These are phyloP conservation scores for Antennarius maculatus DNA, from an alignment of 2,797 vertebrate genomes.

Conservation along the genomic window DNA sequence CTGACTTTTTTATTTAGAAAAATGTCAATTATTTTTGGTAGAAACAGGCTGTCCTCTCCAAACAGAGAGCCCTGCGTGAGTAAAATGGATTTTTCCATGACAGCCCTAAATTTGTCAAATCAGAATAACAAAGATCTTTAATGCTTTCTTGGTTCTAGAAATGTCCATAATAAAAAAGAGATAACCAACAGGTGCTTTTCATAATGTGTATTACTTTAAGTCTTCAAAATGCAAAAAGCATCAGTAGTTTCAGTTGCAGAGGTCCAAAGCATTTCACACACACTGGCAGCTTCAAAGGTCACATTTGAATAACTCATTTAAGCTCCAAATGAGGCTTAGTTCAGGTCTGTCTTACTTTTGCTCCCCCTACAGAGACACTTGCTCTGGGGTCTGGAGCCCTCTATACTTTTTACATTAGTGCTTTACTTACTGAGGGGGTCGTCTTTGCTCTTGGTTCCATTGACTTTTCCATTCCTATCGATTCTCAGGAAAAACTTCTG, in stretches of 20 bases:
- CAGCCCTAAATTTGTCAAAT: conserved; percentile 2
- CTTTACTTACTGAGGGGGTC: conserved; percentile 91
- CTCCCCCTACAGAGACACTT: not conserved
- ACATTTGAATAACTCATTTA: not conserved
- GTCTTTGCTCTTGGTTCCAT: conserved; percentile 94
- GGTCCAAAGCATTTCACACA: not conserved
- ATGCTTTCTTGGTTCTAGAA: not conserved
- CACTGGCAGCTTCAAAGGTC: not conserved
- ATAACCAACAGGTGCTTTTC: conserved; percentile 24
- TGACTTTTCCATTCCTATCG: conserved; percentile 90
- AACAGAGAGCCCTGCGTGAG: not conserved
- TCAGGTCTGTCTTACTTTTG: conserved; percentile 3
- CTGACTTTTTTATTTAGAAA: not conserved
- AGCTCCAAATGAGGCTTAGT: not conserved
- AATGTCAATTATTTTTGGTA: not conserved
- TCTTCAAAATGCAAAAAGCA: not conserved
- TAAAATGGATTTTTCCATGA: too few relatives aligned
- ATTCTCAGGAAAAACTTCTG: conserved; percentile 97
- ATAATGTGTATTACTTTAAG: not conserved
- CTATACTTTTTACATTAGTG: not conserved
- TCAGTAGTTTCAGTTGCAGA: not conserved
- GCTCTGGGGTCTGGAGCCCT: not conserved
- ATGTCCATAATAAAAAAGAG: not conserved
- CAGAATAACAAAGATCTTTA: not conserved
- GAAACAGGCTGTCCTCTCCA: not conserved